Percentiles rank a stretch among this genome's conserved stretches.
phyloP scores from a whole-genome alignment of 1,140 invertebrate genomes.

The Sweltsa coloradensis region DNA sequence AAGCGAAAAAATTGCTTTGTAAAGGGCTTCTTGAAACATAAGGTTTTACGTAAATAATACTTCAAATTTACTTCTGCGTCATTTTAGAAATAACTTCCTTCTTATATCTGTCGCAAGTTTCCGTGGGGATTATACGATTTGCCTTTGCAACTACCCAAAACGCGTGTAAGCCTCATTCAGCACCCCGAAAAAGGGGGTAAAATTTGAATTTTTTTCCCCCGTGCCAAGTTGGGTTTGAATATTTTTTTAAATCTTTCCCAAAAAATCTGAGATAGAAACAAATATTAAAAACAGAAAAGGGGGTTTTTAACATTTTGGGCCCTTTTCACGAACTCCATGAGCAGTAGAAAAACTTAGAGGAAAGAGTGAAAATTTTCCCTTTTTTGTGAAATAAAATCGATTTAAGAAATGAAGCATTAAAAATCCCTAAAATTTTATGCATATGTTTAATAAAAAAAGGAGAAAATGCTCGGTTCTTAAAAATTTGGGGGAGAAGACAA shows the following conservation, averaged over 20 bases:
- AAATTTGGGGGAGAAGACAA: constrained; percentile 36
- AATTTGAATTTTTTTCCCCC: no score
- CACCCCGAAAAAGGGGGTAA: no score
- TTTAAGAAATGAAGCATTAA: constrained; percentile 42
- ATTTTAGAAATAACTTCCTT: no score
- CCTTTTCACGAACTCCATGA: constrained; percentile 39
- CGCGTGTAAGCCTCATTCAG: no score
- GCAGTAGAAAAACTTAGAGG: constrained; percentile 21
- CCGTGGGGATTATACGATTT: no score
- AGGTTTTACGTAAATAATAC: no score
- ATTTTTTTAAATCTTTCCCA: constrained; percentile 48
- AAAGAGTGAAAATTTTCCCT: constrained; percentile 16
- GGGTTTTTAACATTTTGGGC: constrained; percentile 50
- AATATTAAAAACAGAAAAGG: constrained; percentile 57
- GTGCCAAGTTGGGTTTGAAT: constrained; percentile 40
- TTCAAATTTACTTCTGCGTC: no score
- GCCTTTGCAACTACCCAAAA: no score
- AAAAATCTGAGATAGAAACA: constrained; percentile 40
- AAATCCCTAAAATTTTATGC: constrained; percentile 74
- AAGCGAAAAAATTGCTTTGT: no score
- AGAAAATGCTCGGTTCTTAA: constrained; percentile 44
- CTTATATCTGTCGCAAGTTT: no score
- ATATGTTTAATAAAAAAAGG: constrained; percentile 39
- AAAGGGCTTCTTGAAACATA: no score
- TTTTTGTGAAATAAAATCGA: constrained; percentile 27